A percentile compares a stretch with the other conserved stretches of the same genome.
Evolutionary conservation across 2,113 vertebrate genomes (phyloP).

Genomic region (Mus musculus): GRCm39 chr5:51082001-51082500

Average conservation of each 20-base stretch:
- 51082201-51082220: neutral
- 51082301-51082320: neutral
- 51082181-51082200: neutral
- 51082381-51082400: constrained; percentile 56
- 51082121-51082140: neutral
- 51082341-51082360: constrained; percentile 7
- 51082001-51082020: neutral
- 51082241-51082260: neutral
- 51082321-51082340: neutral
- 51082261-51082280: neutral
- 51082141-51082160: neutral
- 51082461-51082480: constrained; percentile 30
- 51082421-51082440: neutral
- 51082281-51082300: neutral
- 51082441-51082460: neutral
- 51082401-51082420: constrained; percentile 19
- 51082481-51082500: constrained; percentile 30
- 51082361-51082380: constrained; percentile 17
- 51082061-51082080: neutral
- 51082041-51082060: neutral
- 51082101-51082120: neutral
- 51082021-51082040: neutral
- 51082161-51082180: neutral
- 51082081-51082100: neutral
- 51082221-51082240: neutral